Evolutionary conservation across 1,140 invertebrate genomes (phyloP), one percentile per base, ranked within the genome.

Genomic region (Zaprionus inermis): DNA sequence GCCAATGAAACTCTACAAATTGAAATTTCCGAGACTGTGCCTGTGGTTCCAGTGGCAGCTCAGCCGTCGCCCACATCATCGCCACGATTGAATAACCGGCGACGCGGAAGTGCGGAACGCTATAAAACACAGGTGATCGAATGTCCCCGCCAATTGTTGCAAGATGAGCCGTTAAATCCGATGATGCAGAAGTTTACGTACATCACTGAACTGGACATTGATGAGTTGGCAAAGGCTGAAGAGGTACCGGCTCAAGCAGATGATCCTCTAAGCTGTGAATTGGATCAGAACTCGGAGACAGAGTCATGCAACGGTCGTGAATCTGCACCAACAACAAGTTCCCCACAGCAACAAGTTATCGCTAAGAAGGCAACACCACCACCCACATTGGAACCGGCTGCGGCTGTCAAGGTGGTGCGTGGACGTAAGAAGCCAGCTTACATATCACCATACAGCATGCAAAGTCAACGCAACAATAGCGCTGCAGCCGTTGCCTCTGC

Each of bases 371-470:
- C 44, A 1, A 57, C 58, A n/a, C 58, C 67, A 3, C 59, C 59
- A 32, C 56, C 63, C 1, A 70, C 68, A 5, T 24, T 89, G 24
- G 70, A 78, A 18, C 80, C 81, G 0, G 78, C 80, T 5, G 93
- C 85, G 6, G 80, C 84, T 7, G 71, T 94, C 0, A 97, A 97
- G 92, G 94, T 92, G 1, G 94, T 98, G 30, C 93, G 97, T 56
- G 97, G 97, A 0, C 92, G 96, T 54, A 95, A 96, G 79, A 97
- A 96, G 89, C 94, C 95, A 0, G 92, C 95, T 2, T 96, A 96
- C 80, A 94, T 95, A 1, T 94, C 94, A 0, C 94, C 94, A 10
- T 94, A 94, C 81, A 93, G 93, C 71, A 91, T 91, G 73, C 89
- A 91, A 24, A 81, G 85, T 51, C 90, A 91, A 92, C 60, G 93